Base-by-base conservation (phyloP, 2,797 vertebrate genomes). In the Prunella strophiata region DNA sequence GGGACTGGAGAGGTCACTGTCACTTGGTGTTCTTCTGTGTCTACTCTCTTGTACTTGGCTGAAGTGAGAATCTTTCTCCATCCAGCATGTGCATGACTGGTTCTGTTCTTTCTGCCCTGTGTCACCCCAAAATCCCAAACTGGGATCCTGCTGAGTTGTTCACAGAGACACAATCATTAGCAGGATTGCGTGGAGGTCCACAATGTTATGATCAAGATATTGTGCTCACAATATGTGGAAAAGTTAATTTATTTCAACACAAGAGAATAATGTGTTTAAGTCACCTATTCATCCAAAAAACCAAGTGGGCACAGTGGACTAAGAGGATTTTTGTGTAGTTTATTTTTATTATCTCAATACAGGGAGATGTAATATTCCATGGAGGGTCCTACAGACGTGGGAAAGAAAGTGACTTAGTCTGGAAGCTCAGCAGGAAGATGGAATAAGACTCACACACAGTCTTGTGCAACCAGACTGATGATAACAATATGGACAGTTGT, bases 361-460 rank as follows among this genome's bases (percentile, higher is more conserved):
- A 40, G 7, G 12, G 27, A 89, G 23, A n/a, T 48, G 13, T 13
- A 74, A 21, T 71, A 61, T 20, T 85, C 16, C 27, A 63, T 26
- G 16, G 9, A 27, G 11, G 14, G 70, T 86, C 21, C 3, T 5
- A 25, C 4, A 12, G 68, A 72, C 16, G 13, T 0, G 0, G 21
- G 36, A 62, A 32, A 61, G 72, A 82, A 91, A 77, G 13, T 1
- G 0, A 15, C 22, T 43, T 75, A 14, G 16, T 48, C 16, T 81
- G 32, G 21, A 74, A 32, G 11, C 19, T 77, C 40, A 52, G 1
- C 8, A 48, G 38, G 25, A 76, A 42, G 47, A 23, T 20, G 40
- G 27, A 29, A 14, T 42, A 61, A 38, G 30, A 34, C 25, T 54
- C 15, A 50, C 4, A 42, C 5, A 26, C 12, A 29, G 9, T 20